Conservation (phyloP, 2,888 invertebrate genomes). For the Halictus quadricinctus region DNA sequence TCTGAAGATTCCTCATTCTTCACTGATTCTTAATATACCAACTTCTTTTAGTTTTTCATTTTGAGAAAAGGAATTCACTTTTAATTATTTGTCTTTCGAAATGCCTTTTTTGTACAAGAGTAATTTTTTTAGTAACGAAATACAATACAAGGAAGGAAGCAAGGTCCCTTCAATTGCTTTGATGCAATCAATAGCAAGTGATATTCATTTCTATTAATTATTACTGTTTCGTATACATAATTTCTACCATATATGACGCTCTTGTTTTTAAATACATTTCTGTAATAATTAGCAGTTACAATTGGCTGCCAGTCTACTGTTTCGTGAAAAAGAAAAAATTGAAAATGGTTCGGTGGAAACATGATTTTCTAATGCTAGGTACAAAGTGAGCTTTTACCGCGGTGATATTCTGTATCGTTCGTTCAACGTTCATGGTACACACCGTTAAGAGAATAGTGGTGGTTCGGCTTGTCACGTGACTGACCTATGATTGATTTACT, state of each 20-base stretch:
- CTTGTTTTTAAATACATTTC: not conserved
- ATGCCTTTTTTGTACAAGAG: not conserved
- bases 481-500: constrained; percentile 2
- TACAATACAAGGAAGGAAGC: too few species aligned
- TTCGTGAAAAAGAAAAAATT: not conserved
- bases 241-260: not conserved
- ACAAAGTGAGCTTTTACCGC: not conserved
- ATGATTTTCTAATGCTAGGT: not conserved
- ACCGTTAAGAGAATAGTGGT: not conserved
- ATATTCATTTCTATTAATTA: not conserved
- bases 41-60: too few species aligned
- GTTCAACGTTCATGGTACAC: too few species aligned
- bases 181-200: too few species aligned
- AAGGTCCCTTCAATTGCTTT: not conserved
- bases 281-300: not conserved
- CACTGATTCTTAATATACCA: too few species aligned
- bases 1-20: too few species aligned
- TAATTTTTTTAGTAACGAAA: not conserved
- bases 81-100: too few species aligned
- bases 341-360: not conserved
- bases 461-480: not conserved
- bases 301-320: not conserved
- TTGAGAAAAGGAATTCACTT: too few species aligned
- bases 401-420: not conserved
- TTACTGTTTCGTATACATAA: not conserved